Evolutionary conservation across 2,888 invertebrate species (phyloP).

Genomic region (Cantharis nigra): DNA sequence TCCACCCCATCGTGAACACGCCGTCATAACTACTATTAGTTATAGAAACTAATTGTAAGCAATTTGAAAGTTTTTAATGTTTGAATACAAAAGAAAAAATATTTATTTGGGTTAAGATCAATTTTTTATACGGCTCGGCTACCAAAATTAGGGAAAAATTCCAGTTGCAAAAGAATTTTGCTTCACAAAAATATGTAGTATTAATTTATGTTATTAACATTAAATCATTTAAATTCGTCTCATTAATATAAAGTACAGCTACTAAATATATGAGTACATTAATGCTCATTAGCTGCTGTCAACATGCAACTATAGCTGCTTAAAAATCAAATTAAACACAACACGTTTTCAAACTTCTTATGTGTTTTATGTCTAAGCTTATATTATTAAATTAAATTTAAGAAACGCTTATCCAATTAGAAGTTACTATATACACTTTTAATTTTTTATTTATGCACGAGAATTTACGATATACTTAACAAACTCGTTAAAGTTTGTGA

Average conservation of each 20-base stretch:
- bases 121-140: neutral
- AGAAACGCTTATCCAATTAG: neutral
- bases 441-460: neutral
- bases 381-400: slow-evolving; percentile 27
- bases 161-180: neutral
- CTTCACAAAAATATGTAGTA: neutral
- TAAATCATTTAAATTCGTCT: neutral
- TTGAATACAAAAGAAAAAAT: neutral
- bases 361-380: slow-evolving; percentile 16
- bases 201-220: neutral
- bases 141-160: neutral
- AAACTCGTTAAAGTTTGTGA: neutral
- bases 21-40: neutral
- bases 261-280: slow-evolving; percentile 7
- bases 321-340: slow-evolving; percentile 35
- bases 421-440: neutral
- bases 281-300: slow-evolving; percentile 8
- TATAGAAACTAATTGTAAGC: neutral
- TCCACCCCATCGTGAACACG: slow-evolving; percentile 7
- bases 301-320: slow-evolving; percentile 1
- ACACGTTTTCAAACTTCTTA: slow-evolving; percentile 26
- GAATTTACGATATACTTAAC: neutral
- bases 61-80: neutral
- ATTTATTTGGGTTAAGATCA: neutral
- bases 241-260: slow-evolving; percentile 4